A percentile compares a stretch with the other conserved stretches of the same genome.
Conservation (phyloP, 2,888 invertebrate genomes). For the Penaeus monodon region DNA sequence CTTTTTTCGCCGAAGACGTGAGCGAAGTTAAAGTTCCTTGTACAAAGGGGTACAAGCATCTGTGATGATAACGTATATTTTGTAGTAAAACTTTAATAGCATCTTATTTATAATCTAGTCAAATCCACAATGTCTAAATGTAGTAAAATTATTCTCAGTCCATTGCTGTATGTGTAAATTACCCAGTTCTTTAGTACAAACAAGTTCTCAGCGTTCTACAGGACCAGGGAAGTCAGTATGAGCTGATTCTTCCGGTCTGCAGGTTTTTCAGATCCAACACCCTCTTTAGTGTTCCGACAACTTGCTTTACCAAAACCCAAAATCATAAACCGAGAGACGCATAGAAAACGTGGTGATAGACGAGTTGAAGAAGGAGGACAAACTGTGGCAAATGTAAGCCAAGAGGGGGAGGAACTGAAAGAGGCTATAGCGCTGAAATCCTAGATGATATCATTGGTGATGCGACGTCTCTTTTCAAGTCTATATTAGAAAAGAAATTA, state of each 20-base stretch:
- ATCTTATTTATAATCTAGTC: slow-evolving; percentile 54
- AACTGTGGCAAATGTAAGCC: slow-evolving; percentile 37
- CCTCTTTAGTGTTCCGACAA: slow-evolving; percentile 33
- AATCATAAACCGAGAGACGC: background rate
- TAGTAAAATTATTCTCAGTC: slow-evolving; percentile 25
- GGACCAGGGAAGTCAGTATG: background rate
- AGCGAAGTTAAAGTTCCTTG: slow-evolving; percentile 9
- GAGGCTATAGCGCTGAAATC: slow-evolving; percentile 38
- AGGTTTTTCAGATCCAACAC: slow-evolving; percentile 29
- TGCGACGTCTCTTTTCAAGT: slow-evolving; percentile 18
- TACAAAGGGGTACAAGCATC: background rate
- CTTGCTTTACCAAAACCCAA: slow-evolving; percentile 23
- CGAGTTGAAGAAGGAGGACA: slow-evolving; percentile 29
- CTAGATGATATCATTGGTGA: slow-evolving; percentile 48
- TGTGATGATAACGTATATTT: slow-evolving; percentile 24
- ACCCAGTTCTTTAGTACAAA: slow-evolving; percentile 54
- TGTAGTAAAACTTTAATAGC: slow-evolving; percentile 49
- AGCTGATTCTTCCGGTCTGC: slow-evolving; percentile 30
- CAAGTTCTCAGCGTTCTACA: slow-evolving; percentile 35
- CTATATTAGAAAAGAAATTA: slow-evolving; percentile 13
- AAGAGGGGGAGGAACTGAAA: slow-evolving; percentile 39
- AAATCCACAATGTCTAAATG: slow-evolving; percentile 45
- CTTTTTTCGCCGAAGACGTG: slow-evolving; percentile 16
- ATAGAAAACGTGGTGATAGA: slow-evolving; percentile 25
- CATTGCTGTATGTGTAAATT: slow-evolving; percentile 27